A percentile compares a stretch with the other conserved stretches of the same genome.
Evolutionary conservation across 1,140 invertebrate species (phyloP).

Genomic region (Ips nitidus): DNA sequence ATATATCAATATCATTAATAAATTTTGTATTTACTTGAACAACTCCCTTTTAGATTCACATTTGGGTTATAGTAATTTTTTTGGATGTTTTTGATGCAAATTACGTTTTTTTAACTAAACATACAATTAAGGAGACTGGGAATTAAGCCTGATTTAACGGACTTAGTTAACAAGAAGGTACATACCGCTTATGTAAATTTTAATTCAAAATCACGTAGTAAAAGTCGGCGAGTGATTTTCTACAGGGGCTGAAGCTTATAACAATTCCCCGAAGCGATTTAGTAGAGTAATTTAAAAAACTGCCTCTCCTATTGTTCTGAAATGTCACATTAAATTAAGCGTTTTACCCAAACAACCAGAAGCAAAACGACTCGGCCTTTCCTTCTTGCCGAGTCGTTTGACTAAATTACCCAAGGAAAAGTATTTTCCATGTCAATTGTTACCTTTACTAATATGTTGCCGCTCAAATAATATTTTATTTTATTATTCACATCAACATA

Average conservation of each 20-base stretch:
- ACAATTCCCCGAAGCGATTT: constrained; percentile 32
- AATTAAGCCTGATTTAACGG: not conserved
- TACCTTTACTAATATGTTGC: not conserved
- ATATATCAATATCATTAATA: too few species aligned
- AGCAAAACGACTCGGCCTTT: constrained; percentile 18
- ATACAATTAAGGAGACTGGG: too few species aligned
- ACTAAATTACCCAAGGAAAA: constrained; percentile 14
- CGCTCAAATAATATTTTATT: not conserved
- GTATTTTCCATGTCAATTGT: not conserved
- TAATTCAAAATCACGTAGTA: constrained; percentile 36
- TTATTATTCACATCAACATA: not conserved
- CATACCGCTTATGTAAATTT: constrained; percentile 35
- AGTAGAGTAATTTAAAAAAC: constrained; percentile 36
- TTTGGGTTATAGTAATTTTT: too few species aligned
- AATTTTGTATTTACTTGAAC: too few species aligned
- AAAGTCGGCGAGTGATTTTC: constrained; percentile 32
- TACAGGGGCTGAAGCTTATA: constrained; percentile 5
- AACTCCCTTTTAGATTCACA: too few species aligned
- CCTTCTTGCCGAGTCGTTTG: constrained; percentile 7
- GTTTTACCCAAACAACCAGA: constrained; percentile 22
- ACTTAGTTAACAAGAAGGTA: constrained; percentile 31
- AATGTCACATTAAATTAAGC: constrained; percentile 33
- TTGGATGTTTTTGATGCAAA: too few species aligned
- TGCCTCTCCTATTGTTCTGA: constrained; percentile 27
- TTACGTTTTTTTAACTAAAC: too few species aligned